Percentiles rank a stretch among this genome's conserved stretches.
phyloP scores from a whole-genome alignment of 1,140 invertebrate species.

The Apis laboriosa region DNA sequence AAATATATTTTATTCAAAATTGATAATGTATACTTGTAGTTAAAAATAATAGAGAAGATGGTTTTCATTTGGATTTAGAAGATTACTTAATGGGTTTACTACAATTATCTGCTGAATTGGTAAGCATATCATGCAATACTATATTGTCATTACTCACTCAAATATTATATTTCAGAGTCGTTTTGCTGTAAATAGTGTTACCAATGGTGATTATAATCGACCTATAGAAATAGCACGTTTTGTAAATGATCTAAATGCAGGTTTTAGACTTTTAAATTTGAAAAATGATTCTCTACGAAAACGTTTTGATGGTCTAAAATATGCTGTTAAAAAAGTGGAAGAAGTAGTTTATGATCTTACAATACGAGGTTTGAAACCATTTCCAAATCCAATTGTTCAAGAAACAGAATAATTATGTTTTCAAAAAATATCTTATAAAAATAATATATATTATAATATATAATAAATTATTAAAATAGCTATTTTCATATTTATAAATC shows the following conservation, averaged over 20 bases:
- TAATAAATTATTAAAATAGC: conserved; percentile 17
- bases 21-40: conserved; percentile 78
- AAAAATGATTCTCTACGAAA: conserved; percentile 95
- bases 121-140: conserved; percentile 72
- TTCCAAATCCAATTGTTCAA: conserved; percentile 29
- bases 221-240: conserved; percentile 93
- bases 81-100: conserved; percentile 94
- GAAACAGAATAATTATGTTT: conserved; percentile 43
- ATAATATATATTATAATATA: conserved; percentile 9
- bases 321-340: conserved; percentile 96
- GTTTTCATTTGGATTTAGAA: conserved; percentile 94
- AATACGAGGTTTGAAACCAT: conserved; percentile 88
- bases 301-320: conserved; percentile 94
- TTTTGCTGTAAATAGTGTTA: conserved; percentile 93
- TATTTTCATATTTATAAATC: conserved; percentile 22
- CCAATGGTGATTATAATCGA: conserved; percentile 89
- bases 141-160: background rate
- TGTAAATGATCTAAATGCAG: conserved; percentile 92
- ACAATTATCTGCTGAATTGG: conserved; percentile 91
- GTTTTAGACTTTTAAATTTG: conserved; percentile 92
- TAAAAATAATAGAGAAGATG: conserved; percentile 82
- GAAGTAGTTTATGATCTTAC: conserved; percentile 96
- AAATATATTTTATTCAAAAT: conserved; percentile 18
- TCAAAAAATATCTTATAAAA: background rate
- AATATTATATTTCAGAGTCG: conserved; percentile 79